Conservation (phyloP, 1,140 invertebrate genomes). For the Leptinotarsa lineolata region DNA sequence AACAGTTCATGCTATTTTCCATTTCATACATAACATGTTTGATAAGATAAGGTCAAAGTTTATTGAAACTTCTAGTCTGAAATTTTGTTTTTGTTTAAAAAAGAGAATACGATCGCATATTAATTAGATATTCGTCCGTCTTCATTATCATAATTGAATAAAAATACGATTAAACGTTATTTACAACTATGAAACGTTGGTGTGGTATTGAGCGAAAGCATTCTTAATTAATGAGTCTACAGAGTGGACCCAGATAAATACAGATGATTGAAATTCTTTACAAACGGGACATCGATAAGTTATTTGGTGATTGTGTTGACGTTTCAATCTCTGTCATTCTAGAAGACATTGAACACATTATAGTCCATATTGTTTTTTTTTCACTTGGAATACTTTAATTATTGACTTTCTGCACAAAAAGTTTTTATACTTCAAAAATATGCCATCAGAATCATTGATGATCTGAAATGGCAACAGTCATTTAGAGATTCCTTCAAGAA, state of each 20-base stretch:
- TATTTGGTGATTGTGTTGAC: too few species aligned
- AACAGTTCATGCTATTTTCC: background rate
- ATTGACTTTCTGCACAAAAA: too few species aligned
- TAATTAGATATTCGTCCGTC: constrained; percentile 2
- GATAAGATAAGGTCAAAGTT: constrained; percentile 6
- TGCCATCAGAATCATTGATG: too few species aligned
- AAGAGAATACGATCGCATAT: constrained; percentile 6
- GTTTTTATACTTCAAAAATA: too few species aligned
- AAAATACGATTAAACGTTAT: background rate
- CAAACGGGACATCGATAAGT: too few species aligned
- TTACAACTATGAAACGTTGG: constrained; percentile 6
- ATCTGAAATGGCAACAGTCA: too few species aligned
- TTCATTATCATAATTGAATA: constrained; percentile 7
- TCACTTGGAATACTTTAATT: too few species aligned
- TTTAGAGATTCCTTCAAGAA: too few species aligned
- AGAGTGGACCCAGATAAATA: background rate
- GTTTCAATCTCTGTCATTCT: too few species aligned
- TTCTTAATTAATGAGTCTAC: background rate
- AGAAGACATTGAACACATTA: too few species aligned
- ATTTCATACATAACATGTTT: background rate
- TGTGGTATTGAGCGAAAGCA: constrained; percentile 4
- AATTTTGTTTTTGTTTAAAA: constrained; percentile 4
- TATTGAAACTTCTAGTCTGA: constrained; percentile 4
- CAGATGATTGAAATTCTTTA: too few species aligned
- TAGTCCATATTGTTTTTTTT: too few species aligned